Evolutionary conservation across 2,797 vertebrate species (phyloP).

Genomic region (Poeciliopsis turneri): DNA sequence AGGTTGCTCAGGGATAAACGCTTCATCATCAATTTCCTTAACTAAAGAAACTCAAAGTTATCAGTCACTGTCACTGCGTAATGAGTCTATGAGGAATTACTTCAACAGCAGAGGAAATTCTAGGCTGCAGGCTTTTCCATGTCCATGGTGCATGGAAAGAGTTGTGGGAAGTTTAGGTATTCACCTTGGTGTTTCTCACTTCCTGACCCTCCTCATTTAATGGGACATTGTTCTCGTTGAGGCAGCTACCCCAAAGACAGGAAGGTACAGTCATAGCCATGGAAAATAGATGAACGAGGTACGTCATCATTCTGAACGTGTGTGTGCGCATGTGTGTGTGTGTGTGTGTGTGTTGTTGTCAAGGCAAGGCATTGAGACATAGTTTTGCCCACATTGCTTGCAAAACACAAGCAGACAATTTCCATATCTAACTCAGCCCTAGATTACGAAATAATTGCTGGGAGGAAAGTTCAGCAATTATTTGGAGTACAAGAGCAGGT

Average conservation of each 20-base stretch:
- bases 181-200: slow-evolving; percentile 72
- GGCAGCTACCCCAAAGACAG: slow-evolving; percentile 65
- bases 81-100: slow-evolving; percentile 31
- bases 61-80: slow-evolving; percentile 18
- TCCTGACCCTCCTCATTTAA: slow-evolving; percentile 79
- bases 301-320: slow-evolving; percentile 41
- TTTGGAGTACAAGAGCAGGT: slow-evolving; percentile 29
- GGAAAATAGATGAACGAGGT: slow-evolving; percentile 70
- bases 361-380: slow-evolving; percentile 2
- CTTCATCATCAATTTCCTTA: not conserved
- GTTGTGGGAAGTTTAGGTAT: slow-evolving; percentile 71
- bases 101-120: slow-evolving; percentile 22
- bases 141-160: slow-evolving; percentile 70
- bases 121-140: slow-evolving; percentile 18
- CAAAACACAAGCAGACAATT: slow-evolving; percentile 32
- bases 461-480: slow-evolving; percentile 2
- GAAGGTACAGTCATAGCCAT: slow-evolving; percentile 71
- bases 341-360: not conserved
- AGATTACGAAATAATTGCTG: slow-evolving; percentile 40
- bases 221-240: slow-evolving; percentile 81
- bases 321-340: not conserved
- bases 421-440: slow-evolving; percentile 32
- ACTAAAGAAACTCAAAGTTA: not conserved
- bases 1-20: not conserved
- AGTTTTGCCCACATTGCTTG: slow-evolving; percentile 9